These are phyloP conservation scores for Glyphotaelius pellucidus DNA, from an alignment of 2,888 invertebrate genomes.

Conservation along the genomic window DNA sequence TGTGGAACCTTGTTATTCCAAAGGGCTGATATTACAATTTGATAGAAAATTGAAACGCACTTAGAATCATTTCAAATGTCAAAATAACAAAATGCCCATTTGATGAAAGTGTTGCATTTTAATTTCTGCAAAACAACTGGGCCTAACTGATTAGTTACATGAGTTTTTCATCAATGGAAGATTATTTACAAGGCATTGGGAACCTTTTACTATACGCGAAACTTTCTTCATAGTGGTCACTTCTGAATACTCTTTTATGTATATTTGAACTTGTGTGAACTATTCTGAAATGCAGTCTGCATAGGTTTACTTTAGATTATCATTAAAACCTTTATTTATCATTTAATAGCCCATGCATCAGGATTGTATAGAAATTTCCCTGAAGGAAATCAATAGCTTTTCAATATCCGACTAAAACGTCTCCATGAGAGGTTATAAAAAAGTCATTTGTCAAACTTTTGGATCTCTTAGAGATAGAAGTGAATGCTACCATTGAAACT, in stretches of 20 bases:
- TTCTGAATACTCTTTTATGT: not conserved
- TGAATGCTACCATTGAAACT: too few relatives aligned
- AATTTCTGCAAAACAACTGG: too few relatives aligned
- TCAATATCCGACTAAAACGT: not conserved
- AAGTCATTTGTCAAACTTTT: not conserved
- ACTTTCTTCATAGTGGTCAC: not conserved
- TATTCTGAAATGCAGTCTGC: not conserved
- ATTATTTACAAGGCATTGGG: not conserved
- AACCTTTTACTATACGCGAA: not conserved
- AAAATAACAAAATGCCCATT: too few relatives aligned
- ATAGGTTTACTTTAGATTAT: not conserved
- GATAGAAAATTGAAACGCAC: too few relatives aligned
- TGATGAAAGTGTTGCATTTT: too few relatives aligned
- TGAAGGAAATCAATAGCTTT: not conserved
- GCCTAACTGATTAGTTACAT: not conserved
- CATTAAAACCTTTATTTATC: not conserved
- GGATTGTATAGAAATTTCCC: not conserved
- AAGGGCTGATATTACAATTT: too few relatives aligned
- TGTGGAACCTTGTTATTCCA: too few relatives aligned
- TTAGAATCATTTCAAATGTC: too few relatives aligned
- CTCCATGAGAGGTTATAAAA: too few relatives aligned
- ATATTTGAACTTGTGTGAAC: not conserved
- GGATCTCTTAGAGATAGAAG: not conserved
- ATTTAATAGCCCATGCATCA: not conserved
- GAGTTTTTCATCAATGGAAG: not conserved